Base-by-base conservation (phyloP, 2,113 vertebrate genomes). In the Chlorocebus sabaeus region DNA sequence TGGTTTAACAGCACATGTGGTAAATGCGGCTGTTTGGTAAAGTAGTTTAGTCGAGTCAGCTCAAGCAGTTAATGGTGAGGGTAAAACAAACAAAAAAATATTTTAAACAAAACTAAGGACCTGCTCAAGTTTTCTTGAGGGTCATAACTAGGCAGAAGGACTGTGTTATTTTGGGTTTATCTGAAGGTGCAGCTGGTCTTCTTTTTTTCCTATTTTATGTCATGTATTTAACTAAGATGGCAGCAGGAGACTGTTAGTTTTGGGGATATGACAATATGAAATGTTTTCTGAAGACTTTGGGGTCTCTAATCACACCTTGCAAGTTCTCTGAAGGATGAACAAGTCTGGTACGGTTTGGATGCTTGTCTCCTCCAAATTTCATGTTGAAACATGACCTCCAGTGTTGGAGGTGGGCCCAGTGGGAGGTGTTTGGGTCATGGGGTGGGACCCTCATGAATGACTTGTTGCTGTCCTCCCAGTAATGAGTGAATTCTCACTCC, bases 1-100 rank as follows among this genome's bases (percentile, higher is more conserved):
- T 22, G 23, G 8, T 17, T 87, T 38, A 48, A 20, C 8, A 23
- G 78, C 4, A 2, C 2, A 0, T 25, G 57, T 52, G 11, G 0
- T 14, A 22, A 6, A 16, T 1, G 22, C 0, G 27, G 8, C 38
- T 25, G 22, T 64, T 20, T 14, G 73, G 61, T 9, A 12, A 59
- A 30, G 16, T 9, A 2, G 8, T 22, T 79, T 27, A 3, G 7
- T 57, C 11, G 14, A 3, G 7, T 57, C 11, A 11, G 57, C 57
- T 89, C 43, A 3, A 14, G 30, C 50, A 25, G 25, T 48, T 43
- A 35, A 80, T 57, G 35, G 18, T n/a, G 67, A 59, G 50, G 23
- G 5, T 20, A 32, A 70, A 55, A 57, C n/a, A 50, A 80, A 78
- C 52, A 52, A 50, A 0, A 20, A 55, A 55, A 7, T 7, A 7